Evolutionary conservation across 1,140 invertebrate genomes (phyloP), one percentile per base, ranked within the genome.

Genomic region (Caenorhabditis inopinata): DNA sequence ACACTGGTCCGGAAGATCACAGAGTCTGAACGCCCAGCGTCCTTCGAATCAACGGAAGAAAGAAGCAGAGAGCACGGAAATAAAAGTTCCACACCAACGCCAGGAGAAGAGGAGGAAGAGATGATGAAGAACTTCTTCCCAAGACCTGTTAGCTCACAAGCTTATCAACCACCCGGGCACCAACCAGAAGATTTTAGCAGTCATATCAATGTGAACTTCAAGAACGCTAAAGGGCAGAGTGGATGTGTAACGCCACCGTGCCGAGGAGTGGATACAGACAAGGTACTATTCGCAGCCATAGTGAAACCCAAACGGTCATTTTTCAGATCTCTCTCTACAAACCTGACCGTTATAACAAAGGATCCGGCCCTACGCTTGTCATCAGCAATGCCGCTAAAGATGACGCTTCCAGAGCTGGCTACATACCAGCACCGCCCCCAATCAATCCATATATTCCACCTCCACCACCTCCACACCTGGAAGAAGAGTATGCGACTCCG

Each of bases 81-180:
- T n/a, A 29, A 58, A 5, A 32, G 9, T 7, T 1, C 51, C 11
- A 68, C 58, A 7, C 58, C 58, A 18, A 68, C 58, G 11, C 58
- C 58, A 21, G 32, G 38, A 38, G 32, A 68, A 21, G 58, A 68
- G 12, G 58, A 68, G 32, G 58, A 68, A 2, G 58, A 68, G 12
- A 68, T 68, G 58, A 68, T 68, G 58, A 68, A 38, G 58, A 68
- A 68, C 58, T 68, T 68, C 58, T 68, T 68, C 32, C 58, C 58
- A 18, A 11, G 58, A 68, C 58, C 58, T 16, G 58, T 68, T 32
- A 68, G 58, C 38, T 35, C 58, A 1, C 58, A 68, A 21, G 58
- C 58, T 9, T 68, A 68, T 42, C 58, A 68, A 7, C 58, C 58
- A 2, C 58, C 58, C 7, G 58, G 58, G 38, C 58, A 68, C 7